phyloP scores from a whole-genome alignment of 2,113 vertebrate species.

The Rhegmatorhina hoffmannsi region DNA sequence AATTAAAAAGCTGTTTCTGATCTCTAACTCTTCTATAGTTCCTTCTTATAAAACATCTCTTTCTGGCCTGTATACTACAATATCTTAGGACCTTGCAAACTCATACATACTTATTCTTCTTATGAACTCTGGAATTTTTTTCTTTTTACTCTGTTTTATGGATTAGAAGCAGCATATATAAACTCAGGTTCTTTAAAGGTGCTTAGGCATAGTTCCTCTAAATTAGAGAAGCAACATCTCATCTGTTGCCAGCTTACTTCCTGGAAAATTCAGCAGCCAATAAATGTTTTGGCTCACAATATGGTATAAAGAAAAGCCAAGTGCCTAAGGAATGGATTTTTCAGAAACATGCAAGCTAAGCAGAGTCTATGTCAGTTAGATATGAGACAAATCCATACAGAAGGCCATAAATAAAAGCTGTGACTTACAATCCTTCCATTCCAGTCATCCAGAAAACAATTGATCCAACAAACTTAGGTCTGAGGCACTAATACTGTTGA shows the following conservation, averaged over 20 bases:
- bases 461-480: slow-evolving; percentile 17
- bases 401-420: slow-evolving; percentile 37
- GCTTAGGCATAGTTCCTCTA: neutral
- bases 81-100: neutral
- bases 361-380: slow-evolving; percentile 7
- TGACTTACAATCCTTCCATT: slow-evolving; percentile 36
- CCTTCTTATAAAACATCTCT: neutral
- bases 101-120: neutral
- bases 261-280: slow-evolving; percentile 26
- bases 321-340: slow-evolving; percentile 40
- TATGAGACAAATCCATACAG: slow-evolving; percentile 29
- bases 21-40: neutral
- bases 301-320: slow-evolving; percentile 10
- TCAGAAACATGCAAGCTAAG: slow-evolving; percentile 45
- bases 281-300: neutral
- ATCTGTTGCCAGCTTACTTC: slow-evolving; percentile 22
- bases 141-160: neutral
- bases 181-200: neutral
- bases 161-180: neutral
- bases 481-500: neutral
- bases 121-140: neutral
- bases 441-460: slow-evolving; percentile 37
- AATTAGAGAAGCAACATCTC: neutral
- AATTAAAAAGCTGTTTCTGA: neutral
- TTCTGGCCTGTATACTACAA: neutral